Evolutionary conservation across 2,888 invertebrate genomes (phyloP).

Genomic region (Heliconius sara): DNA sequence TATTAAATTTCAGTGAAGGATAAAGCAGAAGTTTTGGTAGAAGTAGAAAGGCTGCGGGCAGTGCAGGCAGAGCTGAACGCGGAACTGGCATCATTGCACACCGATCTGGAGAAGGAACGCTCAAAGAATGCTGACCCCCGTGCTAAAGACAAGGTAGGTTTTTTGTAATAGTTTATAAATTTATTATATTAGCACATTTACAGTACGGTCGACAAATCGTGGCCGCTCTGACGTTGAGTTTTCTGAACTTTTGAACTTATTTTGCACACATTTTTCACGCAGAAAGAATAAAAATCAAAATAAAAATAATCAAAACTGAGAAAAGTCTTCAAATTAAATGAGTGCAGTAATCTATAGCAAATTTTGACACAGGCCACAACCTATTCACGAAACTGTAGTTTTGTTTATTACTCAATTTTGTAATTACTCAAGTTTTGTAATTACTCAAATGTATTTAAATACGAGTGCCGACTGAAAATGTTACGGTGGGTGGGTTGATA

Average conservation of each 20-base stretch:
- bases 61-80: slow-evolving; percentile 89
- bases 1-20: slow-evolving; percentile 87
- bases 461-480: neutral
- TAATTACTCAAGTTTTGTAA: too few relatives aligned
- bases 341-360: neutral
- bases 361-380: neutral
- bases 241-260: too few relatives aligned
- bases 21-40: slow-evolving; percentile 89
- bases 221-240: too few relatives aligned
- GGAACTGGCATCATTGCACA: slow-evolving; percentile 87
- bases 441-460: neutral
- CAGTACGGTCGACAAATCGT: too few relatives aligned
- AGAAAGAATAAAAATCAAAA: too few relatives aligned
- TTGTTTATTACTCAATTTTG: neutral
- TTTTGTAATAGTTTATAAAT: too few relatives aligned
- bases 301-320: too few relatives aligned
- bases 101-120: slow-evolving; percentile 89
- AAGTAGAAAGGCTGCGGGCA: slow-evolving; percentile 87
- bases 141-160: slow-evolving; percentile 77
- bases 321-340: neutral
- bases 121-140: slow-evolving; percentile 86
- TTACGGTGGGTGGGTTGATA: too few relatives aligned
- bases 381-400: too few relatives aligned
- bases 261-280: too few relatives aligned
- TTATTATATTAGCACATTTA: too few relatives aligned